Percentiles rank a stretch among this genome's conserved stretches.
Evolutionary conservation across 2,888 invertebrate species (phyloP).

Genomic region (Dolichomitus sp.): DNA sequence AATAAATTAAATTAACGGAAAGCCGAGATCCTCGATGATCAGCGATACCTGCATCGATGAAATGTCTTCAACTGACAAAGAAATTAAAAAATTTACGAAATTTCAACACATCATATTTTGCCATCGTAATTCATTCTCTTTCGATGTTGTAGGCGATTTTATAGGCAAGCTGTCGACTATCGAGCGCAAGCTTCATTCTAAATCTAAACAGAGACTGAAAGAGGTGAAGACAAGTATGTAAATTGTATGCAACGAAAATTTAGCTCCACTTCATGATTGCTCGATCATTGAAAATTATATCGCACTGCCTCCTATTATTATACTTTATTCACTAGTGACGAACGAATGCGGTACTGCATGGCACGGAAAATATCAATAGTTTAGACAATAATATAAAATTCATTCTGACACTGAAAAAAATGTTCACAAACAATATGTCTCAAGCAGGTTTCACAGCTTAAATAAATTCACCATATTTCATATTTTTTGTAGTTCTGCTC

Average conservation of each 20-base stretch:
- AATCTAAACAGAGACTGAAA: conserved; percentile 82
- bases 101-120: conserved; percentile 16
- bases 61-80: background rate
- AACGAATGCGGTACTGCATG: conserved; percentile 72
- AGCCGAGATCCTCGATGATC: conserved; percentile 47
- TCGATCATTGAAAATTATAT: conserved; percentile 41
- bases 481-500: too few species aligned
- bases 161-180: conserved; percentile 83
- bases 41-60: conserved; percentile 36
- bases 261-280: conserved; percentile 65
- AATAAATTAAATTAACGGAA: conserved; percentile 20
- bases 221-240: conserved; percentile 84
- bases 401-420: background rate
- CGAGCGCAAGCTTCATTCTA: conserved; percentile 82
- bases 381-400: conserved; percentile 25
- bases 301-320: conserved; percentile 48
- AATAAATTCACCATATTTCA: too few species aligned
- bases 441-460: too few species aligned
- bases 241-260: conserved; percentile 72
- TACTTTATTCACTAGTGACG: conserved; percentile 3
- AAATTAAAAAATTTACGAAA: conserved; percentile 7
- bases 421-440: background rate
- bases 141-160: conserved; percentile 82
- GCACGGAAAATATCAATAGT: conserved; percentile 55
- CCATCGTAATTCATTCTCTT: conserved; percentile 62